Percentiles rank a stretch among this genome's conserved stretches.
Evolutionary conservation across 2,888 invertebrate species (phyloP).

Genomic region (Limnephilus marmoratus): DNA sequence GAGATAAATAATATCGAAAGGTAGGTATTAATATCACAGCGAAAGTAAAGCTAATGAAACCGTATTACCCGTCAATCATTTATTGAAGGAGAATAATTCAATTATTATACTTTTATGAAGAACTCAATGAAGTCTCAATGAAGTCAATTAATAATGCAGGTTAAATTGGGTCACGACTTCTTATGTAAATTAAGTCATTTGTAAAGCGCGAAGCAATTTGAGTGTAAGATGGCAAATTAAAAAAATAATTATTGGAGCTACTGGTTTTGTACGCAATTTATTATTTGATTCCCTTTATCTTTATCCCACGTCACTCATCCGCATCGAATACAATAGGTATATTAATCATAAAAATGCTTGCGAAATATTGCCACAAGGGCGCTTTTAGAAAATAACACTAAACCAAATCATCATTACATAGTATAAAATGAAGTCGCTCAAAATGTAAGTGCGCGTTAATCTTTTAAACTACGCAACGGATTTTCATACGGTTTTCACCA

Average conservation of each 20-base stretch:
- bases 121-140: background rate
- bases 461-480: too few species aligned
- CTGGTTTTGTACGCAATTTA: background rate
- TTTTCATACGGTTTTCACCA: too few species aligned
- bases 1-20: background rate
- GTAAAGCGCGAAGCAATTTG: background rate
- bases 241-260: background rate
- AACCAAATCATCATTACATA: too few species aligned
- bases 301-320: background rate
- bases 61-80: slow-evolving; percentile 6
- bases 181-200: background rate
- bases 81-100: background rate
- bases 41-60: background rate
- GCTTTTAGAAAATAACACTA: background rate
- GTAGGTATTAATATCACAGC: background rate
- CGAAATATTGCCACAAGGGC: background rate
- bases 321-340: background rate
- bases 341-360: background rate
- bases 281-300: background rate
- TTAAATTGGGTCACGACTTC: background rate
- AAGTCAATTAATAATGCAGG: background rate
- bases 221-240: background rate
- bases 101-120: slow-evolving; percentile 20
- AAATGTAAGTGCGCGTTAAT: too few species aligned
- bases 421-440: too few species aligned